phyloP scores from a whole-genome alignment of 2,888 invertebrate genomes.

The Petrophora chlorosata region DNA sequence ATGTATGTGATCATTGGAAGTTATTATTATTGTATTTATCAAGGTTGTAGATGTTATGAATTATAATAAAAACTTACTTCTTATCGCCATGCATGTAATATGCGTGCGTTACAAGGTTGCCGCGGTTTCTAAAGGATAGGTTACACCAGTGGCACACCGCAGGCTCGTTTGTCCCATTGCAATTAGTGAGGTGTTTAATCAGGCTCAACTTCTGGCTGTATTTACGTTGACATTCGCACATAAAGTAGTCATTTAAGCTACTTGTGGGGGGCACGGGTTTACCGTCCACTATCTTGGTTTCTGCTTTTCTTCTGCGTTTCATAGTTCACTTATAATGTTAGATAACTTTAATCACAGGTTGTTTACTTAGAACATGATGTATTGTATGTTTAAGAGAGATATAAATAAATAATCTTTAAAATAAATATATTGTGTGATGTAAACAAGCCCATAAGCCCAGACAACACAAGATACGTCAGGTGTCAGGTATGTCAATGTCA shows the following conservation, averaged over 20 bases:
- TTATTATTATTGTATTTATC: background rate
- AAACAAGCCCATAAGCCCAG: too few relatives aligned
- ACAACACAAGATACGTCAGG: too few relatives aligned
- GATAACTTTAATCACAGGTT: too few relatives aligned
- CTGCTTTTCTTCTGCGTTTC: too few relatives aligned
- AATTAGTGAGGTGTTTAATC: conserved; percentile 13
- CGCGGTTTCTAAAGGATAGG: conserved; percentile 43
- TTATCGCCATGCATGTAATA: conserved; percentile 40
- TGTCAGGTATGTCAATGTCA: too few relatives aligned
- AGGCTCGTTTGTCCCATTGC: conserved; percentile 1
- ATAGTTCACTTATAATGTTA: too few relatives aligned
- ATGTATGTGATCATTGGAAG: too few relatives aligned
- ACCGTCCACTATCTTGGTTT: background rate
- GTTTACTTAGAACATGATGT: too few relatives aligned
- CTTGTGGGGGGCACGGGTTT: conserved; percentile 27
- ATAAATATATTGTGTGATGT: too few relatives aligned
- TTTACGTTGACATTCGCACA: conserved; percentile 31
- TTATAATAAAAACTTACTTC: conserved; percentile 25
- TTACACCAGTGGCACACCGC: conserved; percentile 43
- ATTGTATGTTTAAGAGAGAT: too few relatives aligned
- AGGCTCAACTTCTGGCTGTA: conserved; percentile 17
- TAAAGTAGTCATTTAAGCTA: conserved; percentile 32
- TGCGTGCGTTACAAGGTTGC: conserved; percentile 42
- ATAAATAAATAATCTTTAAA: too few relatives aligned
- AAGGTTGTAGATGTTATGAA: background rate